Percentiles rank a stretch among this genome's conserved stretches.
Evolutionary conservation across 2,888 invertebrate genomes (phyloP).

Genomic region (Epinotia demarniana): DNA sequence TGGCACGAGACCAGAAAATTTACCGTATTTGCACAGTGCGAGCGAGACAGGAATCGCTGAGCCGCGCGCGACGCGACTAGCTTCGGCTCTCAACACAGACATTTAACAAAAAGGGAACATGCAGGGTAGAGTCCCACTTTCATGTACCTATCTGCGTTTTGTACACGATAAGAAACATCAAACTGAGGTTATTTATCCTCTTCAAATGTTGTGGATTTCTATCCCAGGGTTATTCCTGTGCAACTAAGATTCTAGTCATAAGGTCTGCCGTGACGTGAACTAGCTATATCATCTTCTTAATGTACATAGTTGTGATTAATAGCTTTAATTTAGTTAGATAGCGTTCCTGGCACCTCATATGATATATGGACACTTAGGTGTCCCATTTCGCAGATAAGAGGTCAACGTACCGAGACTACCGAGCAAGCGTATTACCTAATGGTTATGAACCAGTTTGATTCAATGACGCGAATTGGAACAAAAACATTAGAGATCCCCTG

Average conservation of each 20-base stretch:
- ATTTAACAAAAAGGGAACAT: too few species aligned
- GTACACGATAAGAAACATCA: too few species aligned
- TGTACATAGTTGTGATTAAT: slow-evolving; percentile 46
- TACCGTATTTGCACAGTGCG: too few species aligned
- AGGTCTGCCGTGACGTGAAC: not conserved
- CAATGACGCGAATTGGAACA: not conserved
- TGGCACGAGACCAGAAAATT: too few species aligned
- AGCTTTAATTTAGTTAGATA: slow-evolving; percentile 47
- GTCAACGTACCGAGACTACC: slow-evolving; percentile 25
- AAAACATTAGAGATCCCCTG: slow-evolving; percentile 10
- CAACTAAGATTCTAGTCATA: not conserved
- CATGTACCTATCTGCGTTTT: too few species aligned
- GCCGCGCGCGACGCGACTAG: too few species aligned
- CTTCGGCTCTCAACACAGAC: too few species aligned
- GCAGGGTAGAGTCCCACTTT: too few species aligned
- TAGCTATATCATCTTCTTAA: slow-evolving; percentile 19
- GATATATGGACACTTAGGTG: slow-evolving; percentile 44
- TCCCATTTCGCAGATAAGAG: slow-evolving; percentile 42
- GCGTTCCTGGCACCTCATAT: slow-evolving; percentile 35
- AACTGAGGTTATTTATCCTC: too few species aligned
- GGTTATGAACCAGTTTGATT: slow-evolving; percentile 3
- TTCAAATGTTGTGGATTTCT: too few species aligned
- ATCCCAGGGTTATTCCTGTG: not conserved
- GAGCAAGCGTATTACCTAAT: slow-evolving; percentile 4
- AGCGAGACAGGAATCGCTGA: too few species aligned